Conservation (phyloP, 2,888 invertebrate species). For the Scotopteryx bipunctaria region DNA sequence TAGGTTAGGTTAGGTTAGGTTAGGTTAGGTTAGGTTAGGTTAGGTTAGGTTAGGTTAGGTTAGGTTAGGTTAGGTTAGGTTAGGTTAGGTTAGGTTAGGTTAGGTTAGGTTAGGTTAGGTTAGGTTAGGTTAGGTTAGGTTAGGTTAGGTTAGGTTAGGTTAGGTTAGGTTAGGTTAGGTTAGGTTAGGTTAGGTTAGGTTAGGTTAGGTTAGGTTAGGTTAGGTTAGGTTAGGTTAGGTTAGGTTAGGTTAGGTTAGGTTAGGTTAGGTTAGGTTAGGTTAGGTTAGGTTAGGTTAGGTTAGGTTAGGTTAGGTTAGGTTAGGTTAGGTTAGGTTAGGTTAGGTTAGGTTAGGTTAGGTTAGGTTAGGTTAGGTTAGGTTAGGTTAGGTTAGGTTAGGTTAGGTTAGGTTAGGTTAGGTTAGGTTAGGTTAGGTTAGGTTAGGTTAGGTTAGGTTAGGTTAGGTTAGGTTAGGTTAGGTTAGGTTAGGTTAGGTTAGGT, state of each 20-base stretch:
- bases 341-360: conserved; percentile 36
- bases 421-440: conserved; percentile 40
- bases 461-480: conserved; percentile 39
- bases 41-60: conserved; percentile 38
- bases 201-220: conserved; percentile 41
- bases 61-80: conserved; percentile 39
- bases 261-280: conserved; percentile 41
- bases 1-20: conserved; percentile 40
- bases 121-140: conserved; percentile 41
- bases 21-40: conserved; percentile 40
- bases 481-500: conserved; percentile 38
- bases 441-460: conserved; percentile 42
- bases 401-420: conserved; percentile 40
- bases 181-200: conserved; percentile 42
- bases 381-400: conserved; percentile 40
- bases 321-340: conserved; percentile 39
- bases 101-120: conserved; percentile 38
- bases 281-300: conserved; percentile 41
- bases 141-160: conserved; percentile 41
- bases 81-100: conserved; percentile 39
- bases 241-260: conserved; percentile 40
- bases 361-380: conserved; percentile 40
- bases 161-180: conserved; percentile 41
- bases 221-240: conserved; percentile 42
- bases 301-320: conserved; percentile 42